A percentile compares a stretch with the other conserved stretches of the same genome.
phyloP scores from a whole-genome alignment of 1,140 invertebrate species.

The Chionoecetes opilio region DNA sequence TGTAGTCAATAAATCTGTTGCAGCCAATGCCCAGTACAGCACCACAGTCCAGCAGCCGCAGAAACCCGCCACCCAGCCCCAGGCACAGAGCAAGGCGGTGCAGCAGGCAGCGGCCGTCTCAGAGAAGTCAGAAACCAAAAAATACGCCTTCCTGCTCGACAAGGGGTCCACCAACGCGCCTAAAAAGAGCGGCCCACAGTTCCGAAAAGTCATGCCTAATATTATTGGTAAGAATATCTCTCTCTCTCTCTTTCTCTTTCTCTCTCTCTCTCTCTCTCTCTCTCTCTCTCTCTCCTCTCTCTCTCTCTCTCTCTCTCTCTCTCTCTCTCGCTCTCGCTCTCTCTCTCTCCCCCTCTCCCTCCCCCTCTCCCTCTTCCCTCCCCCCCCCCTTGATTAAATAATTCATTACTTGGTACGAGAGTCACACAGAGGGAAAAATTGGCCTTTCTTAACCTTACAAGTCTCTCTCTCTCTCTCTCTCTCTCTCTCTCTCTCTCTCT shows the following conservation, averaged over 20 bases:
- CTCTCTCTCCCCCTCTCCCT: too few species aligned
- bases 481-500: too few species aligned
- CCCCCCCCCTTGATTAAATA: too few species aligned
- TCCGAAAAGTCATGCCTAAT: constrained; percentile 77
- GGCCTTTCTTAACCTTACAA: too few species aligned
- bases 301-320: too few species aligned
- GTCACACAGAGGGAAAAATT: too few species aligned
- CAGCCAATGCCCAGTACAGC: constrained; percentile 81
- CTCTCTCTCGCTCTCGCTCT: too few species aligned
- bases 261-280: too few species aligned
- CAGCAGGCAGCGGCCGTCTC: constrained; percentile 61
- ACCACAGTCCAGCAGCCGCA: constrained; percentile 80
- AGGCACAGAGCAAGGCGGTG: constrained; percentile 63
- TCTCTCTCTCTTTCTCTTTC: background rate
- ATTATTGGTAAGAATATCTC: constrained; percentile 69
- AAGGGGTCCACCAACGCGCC: constrained; percentile 71
- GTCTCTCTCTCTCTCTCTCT: too few species aligned
- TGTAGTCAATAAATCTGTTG: constrained; percentile 34
- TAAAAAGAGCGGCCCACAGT: constrained; percentile 75
- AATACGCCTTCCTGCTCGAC: constrained; percentile 80
- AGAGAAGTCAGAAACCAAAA: constrained; percentile 79
- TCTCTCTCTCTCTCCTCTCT: too few species aligned
- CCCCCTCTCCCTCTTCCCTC: too few species aligned
- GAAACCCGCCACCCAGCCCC: constrained; percentile 55
- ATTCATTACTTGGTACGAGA: too few species aligned